Evolutionary conservation across 2,797 vertebrate species (phyloP).

Genomic region (Pristis pectinata): DNA sequence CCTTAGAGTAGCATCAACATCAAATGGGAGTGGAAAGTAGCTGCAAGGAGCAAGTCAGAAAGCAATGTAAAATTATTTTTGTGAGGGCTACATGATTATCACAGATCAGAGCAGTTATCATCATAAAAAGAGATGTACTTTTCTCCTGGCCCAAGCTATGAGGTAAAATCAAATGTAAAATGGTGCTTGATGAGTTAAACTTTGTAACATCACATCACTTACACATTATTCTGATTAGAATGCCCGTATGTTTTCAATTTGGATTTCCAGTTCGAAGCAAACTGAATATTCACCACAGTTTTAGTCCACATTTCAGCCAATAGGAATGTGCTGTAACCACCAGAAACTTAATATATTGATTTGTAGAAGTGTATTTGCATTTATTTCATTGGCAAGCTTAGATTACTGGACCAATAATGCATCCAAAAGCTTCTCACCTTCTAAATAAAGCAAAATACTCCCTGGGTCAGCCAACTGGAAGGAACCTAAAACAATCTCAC

Average conservation of each 20-base stretch:
- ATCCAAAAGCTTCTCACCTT: neutral
- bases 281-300: too few relatives aligned
- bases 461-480: constrained; percentile 3
- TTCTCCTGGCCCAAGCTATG: neutral
- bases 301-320: neutral
- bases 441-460: neutral
- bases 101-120: neutral
- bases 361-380: neutral
- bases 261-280: neutral
- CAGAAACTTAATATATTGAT: neutral
- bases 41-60: neutral
- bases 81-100: neutral
- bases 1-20: neutral
- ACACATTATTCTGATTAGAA: neutral
- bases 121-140: neutral
- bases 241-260: neutral
- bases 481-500: neutral
- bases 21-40: neutral
- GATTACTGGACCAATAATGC: neutral
- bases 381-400: neutral
- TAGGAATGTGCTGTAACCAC: neutral
- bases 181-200: neutral
- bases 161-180: neutral
- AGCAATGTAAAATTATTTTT: neutral
- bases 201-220: neutral